Evolutionary conservation across 2,888 invertebrate species (phyloP), one percentile per base, ranked within the genome.

Genomic region (Drosophila dives): DNA sequence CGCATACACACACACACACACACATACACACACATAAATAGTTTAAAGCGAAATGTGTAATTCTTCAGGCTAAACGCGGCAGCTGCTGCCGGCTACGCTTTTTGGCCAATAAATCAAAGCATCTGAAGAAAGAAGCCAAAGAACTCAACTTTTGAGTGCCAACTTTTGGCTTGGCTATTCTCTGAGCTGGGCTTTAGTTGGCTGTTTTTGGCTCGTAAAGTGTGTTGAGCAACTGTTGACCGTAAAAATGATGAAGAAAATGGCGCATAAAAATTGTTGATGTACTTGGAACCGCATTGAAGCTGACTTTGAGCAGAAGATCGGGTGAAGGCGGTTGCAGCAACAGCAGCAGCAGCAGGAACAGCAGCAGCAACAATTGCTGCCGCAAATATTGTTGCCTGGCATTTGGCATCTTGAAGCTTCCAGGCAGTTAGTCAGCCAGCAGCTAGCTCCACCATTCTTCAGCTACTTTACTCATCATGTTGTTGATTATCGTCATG

Each of bases 41-140:
- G 29, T 29, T 29, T 26, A 5, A 36, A 38, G 23, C 29, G 34
- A 66, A 65, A 36, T 26, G 48, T 42, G 81, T 71, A 70, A 69
- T 64, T 67, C 76, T 61, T 72, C 26, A 50, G 72, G 72, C 64
- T 76, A 88, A 88, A 72, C 74, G 73, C 84, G 77, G 88, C 88
- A 86, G 84, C 85, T 48, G 87, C 86, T 87, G 86, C 84, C 81
- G 84, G 75, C 84, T 86, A 86, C 85, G 85, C 89, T 81, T 81
- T 83, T 86, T 79, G 79, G 68, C 55, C 78, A 76, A 85, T 85
- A 85, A 85, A 85, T 85, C 85, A 85, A 80, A 53, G 71, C 55
- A 61, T 56, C 70, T 50, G 58, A 42, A 36, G 54, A 64, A 77
- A 66, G 63, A 63, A 65, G 67, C 71, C 64, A 69, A 67, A 75